Conservation (phyloP, 2,113 vertebrate species). For the Xenus cinereus region DNA sequence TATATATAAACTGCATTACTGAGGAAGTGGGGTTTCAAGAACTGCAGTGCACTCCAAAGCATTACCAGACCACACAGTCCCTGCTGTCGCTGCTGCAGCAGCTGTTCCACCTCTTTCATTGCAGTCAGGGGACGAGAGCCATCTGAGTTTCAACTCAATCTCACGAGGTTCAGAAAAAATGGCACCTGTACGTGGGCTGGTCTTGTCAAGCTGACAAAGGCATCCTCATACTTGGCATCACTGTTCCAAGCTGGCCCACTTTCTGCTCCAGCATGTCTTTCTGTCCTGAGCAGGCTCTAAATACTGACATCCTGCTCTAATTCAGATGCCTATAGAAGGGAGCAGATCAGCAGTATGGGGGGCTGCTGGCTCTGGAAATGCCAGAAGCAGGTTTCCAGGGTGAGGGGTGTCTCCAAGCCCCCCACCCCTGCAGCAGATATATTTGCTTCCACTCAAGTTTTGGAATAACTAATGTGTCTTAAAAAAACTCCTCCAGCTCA, state of each 20-base stretch:
- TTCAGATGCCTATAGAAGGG: background rate
- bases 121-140: background rate
- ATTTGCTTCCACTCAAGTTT: background rate
- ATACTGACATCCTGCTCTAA: background rate
- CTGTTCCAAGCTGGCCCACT: background rate
- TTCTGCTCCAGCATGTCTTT: background rate
- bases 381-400: slow-evolving; percentile 1
- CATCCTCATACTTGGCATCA: background rate
- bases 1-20: background rate
- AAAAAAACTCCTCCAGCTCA: slow-evolving; percentile 1
- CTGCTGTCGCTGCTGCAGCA: background rate
- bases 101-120: background rate
- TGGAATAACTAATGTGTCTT: background rate
- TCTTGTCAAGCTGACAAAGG: background rate
- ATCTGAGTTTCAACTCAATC: background rate
- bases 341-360: background rate
- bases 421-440: background rate
- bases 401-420: background rate
- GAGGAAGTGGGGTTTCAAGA: background rate
- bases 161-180: background rate
- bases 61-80: background rate
- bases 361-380: background rate
- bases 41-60: background rate
- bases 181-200: background rate
- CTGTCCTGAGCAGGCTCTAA: background rate